These are phyloP conservation scores for Lapara coniferarum DNA, from an alignment of 2,888 invertebrate species.

Conservation along the genomic window DNA sequence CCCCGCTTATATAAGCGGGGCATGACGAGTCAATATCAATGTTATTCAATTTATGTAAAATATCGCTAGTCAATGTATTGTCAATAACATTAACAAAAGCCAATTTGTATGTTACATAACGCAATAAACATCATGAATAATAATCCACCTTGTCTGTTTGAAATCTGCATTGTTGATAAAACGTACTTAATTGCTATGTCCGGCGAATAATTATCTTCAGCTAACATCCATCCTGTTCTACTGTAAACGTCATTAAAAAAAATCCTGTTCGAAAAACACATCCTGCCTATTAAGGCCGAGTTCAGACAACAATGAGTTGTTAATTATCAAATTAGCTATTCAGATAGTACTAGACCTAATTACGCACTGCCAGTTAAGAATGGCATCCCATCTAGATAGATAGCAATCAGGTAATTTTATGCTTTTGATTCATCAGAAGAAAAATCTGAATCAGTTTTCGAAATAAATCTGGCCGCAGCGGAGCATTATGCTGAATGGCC, in stretches of 20 bases:
- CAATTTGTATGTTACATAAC: too few relatives aligned
- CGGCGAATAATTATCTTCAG: background rate
- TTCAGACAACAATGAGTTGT: constrained; percentile 9
- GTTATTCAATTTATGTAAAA: too few relatives aligned
- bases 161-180: background rate
- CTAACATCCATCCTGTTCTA: background rate
- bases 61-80: too few relatives aligned
- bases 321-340: constrained; percentile 19
- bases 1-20: too few relatives aligned
- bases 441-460: too few relatives aligned
- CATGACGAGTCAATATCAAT: too few relatives aligned
- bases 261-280: background rate
- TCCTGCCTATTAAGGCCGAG: background rate
- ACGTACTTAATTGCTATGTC: background rate
- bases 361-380: constrained; percentile 13
- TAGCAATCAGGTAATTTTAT: background rate
- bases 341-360: constrained; percentile 12
- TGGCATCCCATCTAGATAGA: background rate
- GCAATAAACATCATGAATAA: too few relatives aligned
- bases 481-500: too few relatives aligned
- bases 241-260: constrained; percentile 3
- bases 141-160: too few relatives aligned
- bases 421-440: too few relatives aligned
- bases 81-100: too few relatives aligned
- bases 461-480: too few relatives aligned